Base-by-base conservation (phyloP, 2,797 vertebrate species). In the Chaetophractus vellerosus region DNA sequence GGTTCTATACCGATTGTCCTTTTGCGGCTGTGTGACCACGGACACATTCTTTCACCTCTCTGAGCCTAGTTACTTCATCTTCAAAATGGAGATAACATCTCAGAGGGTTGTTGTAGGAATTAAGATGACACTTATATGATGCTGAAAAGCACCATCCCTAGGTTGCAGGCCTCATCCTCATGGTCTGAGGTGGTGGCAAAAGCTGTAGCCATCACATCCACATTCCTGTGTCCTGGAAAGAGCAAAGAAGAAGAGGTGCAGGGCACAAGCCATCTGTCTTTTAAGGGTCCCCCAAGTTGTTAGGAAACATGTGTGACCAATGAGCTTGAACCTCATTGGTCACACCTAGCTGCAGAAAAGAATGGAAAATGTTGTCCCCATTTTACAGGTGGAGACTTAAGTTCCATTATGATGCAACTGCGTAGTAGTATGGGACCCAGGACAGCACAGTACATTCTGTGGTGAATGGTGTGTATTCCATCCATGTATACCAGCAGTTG, bases 201-300 rank as follows among this genome's bases (percentile, higher is more conserved):
- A 89, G n/a, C 31, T 89, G 80, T 38, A 50, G 82, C 71, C 45
- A n/a, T 88, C 72, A 72, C 55, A 18, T 61, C 80, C 50, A 86
- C n/a, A 57, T 72, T 93, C 63, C n/a, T 26, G 92, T 48, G 50
- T 71, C 74, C 63, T 91, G 57, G 59, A 48, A 71, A 5, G 41
- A 26, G 61, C 24, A 61, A 31, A 55, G 72, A 80, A 91, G 26
- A 83, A 68, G 63, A 2, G 19, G 1, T 12, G n/a, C 52, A 55
- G 11, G 12, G 31, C 3, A 4, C 48, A 16, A 72, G 80, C 71
- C 15, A 7, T 24, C 52, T 90, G 10, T 78, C 31, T 89, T 75
- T 63, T 57, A 95, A 87, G 21, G 31, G 9, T 38, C 12, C 45
- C 33, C 15, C 59, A 33, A 69, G 57, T 31, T 45, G 5, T 82